Evolutionary conservation across 2,888 invertebrate species (phyloP).

Genomic region (Macropis europaea): DNA sequence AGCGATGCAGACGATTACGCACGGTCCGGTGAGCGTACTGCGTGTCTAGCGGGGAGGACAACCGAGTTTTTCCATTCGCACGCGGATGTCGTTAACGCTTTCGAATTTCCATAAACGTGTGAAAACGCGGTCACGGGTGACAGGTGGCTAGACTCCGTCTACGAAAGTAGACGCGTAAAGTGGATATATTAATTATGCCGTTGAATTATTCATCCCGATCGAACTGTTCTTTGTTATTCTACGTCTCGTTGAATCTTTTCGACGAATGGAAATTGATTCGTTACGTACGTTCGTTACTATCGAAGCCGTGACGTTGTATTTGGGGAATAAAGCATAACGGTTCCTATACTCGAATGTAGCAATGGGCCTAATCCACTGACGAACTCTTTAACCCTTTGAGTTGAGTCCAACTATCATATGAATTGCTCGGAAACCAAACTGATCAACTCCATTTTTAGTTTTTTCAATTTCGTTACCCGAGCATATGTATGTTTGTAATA

Average conservation of each 20-base stretch:
- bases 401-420: too few relatives aligned
- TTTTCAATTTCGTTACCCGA: too few relatives aligned
- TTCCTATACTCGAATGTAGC: too few relatives aligned
- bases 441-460: too few relatives aligned
- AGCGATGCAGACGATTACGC: conserved; percentile 59
- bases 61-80: conserved; percentile 55
- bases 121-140: conserved; percentile 30
- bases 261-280: too few relatives aligned
- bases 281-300: too few relatives aligned
- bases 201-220: background rate
- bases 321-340: too few relatives aligned
- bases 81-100: conserved; percentile 55
- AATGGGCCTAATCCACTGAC: too few relatives aligned
- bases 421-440: too few relatives aligned
- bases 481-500: too few relatives aligned
- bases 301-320: too few relatives aligned
- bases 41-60: conserved; percentile 28
- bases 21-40: conserved; percentile 48
- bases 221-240: background rate
- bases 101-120: conserved; percentile 57
- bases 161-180: conserved; percentile 8
- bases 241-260: background rate
- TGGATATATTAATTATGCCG: background rate
- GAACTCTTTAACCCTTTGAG: too few relatives aligned
- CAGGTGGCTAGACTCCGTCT: conserved; percentile 38